Evolutionary conservation across 2,888 invertebrate species (phyloP).

Genomic region (Meliscaeva auricollis): DNA sequence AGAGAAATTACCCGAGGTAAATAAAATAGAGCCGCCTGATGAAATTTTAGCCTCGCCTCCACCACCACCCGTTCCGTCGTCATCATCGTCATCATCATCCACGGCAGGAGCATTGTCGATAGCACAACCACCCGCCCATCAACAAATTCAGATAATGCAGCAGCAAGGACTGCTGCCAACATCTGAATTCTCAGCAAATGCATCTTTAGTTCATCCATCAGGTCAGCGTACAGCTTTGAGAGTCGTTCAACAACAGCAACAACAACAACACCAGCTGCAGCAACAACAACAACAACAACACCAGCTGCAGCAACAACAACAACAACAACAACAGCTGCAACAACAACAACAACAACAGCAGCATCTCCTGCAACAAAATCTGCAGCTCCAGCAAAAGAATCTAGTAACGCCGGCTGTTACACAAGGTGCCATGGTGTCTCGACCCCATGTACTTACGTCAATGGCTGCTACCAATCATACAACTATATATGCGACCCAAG

Average conservation of each 20-base stretch:
- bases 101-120: conserved; percentile 23
- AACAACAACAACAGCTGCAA: conserved; percentile 78
- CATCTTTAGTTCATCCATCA: conserved; percentile 54
- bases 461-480: conserved; percentile 81
- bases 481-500: conserved; percentile 77
- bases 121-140: conserved; percentile 68
- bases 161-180: conserved; percentile 65
- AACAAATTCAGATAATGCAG: conserved; percentile 54
- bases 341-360: conserved; percentile 78
- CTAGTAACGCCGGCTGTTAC: conserved; percentile 79
- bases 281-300: conserved; percentile 77
- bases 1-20: conserved; percentile 68
- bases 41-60: conserved; percentile 76
- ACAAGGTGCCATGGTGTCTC: conserved; percentile 77
- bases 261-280: conserved; percentile 78
- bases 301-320: conserved; percentile 80
- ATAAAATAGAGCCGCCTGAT: conserved; percentile 79
- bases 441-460: conserved; percentile 79
- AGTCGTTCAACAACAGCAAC: conserved; percentile 76
- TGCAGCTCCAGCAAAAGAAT: conserved; percentile 81
- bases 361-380: conserved; percentile 77
- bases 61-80: conserved; percentile 54
- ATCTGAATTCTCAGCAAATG: conserved; percentile 52
- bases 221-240: conserved; percentile 68
- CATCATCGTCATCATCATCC: conserved; percentile 5